Evolutionary conservation across 30 jellyfish, hydroid and myxozoan species (phyloP).

Genomic region (Nemopilema nomurai): DNA sequence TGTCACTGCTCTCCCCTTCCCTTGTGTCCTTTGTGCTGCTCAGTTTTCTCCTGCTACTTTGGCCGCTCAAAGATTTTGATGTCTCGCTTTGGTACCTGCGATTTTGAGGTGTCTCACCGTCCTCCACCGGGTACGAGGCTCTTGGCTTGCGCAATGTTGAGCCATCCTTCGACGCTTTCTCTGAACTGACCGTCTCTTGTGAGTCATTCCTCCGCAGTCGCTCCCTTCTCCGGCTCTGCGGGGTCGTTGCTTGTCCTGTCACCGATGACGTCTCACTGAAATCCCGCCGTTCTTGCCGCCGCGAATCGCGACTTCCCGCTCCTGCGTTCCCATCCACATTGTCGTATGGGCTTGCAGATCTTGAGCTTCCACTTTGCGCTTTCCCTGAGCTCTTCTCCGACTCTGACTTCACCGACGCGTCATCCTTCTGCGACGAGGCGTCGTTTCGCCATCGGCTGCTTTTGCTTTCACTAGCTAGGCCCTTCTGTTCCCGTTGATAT

Average conservation of each 20-base stretch:
- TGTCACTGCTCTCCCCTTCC: not conserved
- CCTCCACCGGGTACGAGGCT: slow-evolving; percentile 58
- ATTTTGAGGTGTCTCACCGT: slow-evolving; percentile 14
- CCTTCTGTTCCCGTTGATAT: not conserved
- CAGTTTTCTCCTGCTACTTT: not conserved
- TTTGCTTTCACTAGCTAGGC: not conserved
- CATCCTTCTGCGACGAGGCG: not conserved
- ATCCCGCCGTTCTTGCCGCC: slow-evolving; percentile 34
- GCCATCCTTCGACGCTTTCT: slow-evolving; percentile 11
- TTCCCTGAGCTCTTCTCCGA: slow-evolving; percentile 20
- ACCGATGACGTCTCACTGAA: slow-evolving; percentile 30
- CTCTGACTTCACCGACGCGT: slow-evolving; percentile 36
- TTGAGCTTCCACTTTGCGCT: slow-evolving; percentile 22
- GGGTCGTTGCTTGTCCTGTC: slow-evolving; percentile 27
- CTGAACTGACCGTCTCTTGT: slow-evolving; percentile 41
- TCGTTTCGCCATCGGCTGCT: not conserved
- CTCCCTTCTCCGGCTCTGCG: slow-evolving; percentile 34
- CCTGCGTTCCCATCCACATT: slow-evolving; percentile 19
- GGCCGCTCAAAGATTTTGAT: not conserved
- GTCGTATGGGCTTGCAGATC: slow-evolving; percentile 53
- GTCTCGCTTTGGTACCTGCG: slow-evolving; percentile 6
- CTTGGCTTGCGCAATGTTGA: slow-evolving; percentile 60
- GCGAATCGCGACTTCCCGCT: not conserved
- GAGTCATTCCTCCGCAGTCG: slow-evolving; percentile 46
- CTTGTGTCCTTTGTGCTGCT: not conserved